Percentiles rank a stretch among this genome's conserved stretches.
phyloP scores from a whole-genome alignment of 1,140 invertebrate genomes.

The Vollenhovia emeryi region DNA sequence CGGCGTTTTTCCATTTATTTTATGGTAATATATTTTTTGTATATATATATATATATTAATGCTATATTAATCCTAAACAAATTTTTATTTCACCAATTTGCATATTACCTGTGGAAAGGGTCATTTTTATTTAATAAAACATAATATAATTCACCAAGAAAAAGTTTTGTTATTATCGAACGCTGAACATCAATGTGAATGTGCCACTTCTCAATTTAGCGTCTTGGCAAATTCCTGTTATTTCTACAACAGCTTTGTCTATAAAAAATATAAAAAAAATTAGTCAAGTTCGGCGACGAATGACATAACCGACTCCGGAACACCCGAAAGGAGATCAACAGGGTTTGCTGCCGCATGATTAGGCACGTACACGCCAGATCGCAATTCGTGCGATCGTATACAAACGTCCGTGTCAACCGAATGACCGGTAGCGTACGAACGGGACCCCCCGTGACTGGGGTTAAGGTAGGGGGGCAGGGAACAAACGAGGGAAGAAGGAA shows the following conservation, averaged over 20 bases:
- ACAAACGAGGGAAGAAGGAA: constrained; percentile 43
- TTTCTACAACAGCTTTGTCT: not conserved
- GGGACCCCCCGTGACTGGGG: constrained; percentile 69
- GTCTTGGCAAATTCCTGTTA: not conserved
- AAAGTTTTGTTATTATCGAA: too few relatives aligned
- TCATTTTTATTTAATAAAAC: too few relatives aligned
- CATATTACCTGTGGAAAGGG: too few relatives aligned
- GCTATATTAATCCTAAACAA: too few relatives aligned
- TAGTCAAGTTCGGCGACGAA: not conserved
- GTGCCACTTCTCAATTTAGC: not conserved
- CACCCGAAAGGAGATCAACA: constrained; percentile 26
- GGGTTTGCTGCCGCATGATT: not conserved
- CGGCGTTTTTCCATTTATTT: too few relatives aligned
- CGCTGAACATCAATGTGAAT: not conserved
- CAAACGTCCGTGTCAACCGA: constrained; percentile 68
- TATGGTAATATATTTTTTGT: too few relatives aligned
- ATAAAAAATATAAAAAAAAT: not conserved
- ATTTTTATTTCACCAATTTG: too few relatives aligned
- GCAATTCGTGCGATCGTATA: constrained; percentile 38
- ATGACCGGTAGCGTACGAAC: constrained; percentile 70
- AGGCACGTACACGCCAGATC: constrained; percentile 16
- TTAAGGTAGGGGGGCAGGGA: constrained; percentile 48
- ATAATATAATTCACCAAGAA: too few relatives aligned
- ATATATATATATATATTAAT: too few relatives aligned
- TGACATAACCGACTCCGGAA: not conserved